Evolutionary conservation across 2,113 vertebrate genomes (phyloP).

Genomic region (Thymallus thymallus): DNA sequence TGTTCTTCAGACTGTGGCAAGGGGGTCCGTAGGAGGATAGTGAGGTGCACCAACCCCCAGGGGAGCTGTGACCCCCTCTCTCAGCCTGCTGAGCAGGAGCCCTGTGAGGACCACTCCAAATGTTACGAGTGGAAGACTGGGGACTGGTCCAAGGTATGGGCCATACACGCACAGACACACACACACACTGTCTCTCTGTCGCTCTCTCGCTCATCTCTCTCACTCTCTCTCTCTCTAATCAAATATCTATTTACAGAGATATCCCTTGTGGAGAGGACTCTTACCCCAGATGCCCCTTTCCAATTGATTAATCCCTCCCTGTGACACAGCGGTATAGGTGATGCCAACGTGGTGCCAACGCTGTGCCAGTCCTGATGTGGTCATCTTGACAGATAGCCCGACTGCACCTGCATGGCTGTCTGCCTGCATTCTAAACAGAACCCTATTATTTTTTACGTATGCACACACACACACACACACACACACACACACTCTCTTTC

Average conservation of each 20-base stretch:
- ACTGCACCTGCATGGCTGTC: conserved; percentile 37
- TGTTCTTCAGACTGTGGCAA: conserved; percentile 88
- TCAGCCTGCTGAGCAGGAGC: conserved; percentile 78
- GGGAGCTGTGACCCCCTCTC: conserved; percentile 84
- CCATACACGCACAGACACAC: not conserved
- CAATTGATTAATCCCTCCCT: not conserved
- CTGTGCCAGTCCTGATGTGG: conserved; percentile 29
- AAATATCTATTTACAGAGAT: too few species aligned
- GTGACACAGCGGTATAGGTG: conserved; percentile 1
- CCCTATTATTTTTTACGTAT: not conserved
- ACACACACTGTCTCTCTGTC: too few species aligned
- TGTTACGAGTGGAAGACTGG: conserved; percentile 96
- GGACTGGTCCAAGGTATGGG: conserved; percentile 92
- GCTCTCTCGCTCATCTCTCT: too few species aligned
- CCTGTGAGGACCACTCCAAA: conserved; percentile 85
- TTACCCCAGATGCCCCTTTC: conserved; percentile 40
- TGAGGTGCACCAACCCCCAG: conserved; percentile 87
- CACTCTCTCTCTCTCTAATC: too few species aligned
- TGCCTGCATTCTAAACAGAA: conserved; percentile 22
- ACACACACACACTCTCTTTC: not conserved
- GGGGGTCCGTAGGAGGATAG: conserved; percentile 81
- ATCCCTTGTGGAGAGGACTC: too few species aligned
- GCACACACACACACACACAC: not conserved
- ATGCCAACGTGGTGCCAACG: conserved; percentile 23
- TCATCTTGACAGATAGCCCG: conserved; percentile 51